Conservation (phyloP, 1,140 invertebrate genomes). For the Ips typographus region DNA sequence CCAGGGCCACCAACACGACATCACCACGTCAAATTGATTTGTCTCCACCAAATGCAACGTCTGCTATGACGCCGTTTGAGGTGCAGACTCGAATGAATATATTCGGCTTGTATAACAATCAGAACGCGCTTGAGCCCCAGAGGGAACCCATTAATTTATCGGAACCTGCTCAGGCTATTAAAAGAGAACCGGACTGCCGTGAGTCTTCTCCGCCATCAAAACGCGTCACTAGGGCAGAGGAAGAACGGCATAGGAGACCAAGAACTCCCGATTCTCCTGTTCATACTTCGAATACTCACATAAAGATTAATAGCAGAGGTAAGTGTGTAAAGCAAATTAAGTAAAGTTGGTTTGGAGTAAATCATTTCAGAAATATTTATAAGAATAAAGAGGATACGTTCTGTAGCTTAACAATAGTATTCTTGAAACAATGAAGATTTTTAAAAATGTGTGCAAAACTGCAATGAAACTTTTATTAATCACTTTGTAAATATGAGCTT, state of each 20-base stretch:
- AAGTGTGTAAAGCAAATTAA: slow-evolving; percentile 42
- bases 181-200: slow-evolving; percentile 63
- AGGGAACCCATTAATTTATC: slow-evolving; percentile 65
- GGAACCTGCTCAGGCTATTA: slow-evolving; percentile 56
- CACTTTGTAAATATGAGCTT: too few relatives aligned
- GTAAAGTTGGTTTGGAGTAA: too few relatives aligned
- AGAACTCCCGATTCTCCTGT: neutral
- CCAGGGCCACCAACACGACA: slow-evolving; percentile 47
- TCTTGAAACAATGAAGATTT: too few relatives aligned
- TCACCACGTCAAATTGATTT: slow-evolving; percentile 58
- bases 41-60: slow-evolving; percentile 58
- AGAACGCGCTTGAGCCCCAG: slow-evolving; percentile 58
- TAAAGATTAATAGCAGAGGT: slow-evolving; percentile 90
- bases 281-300: slow-evolving; percentile 65
- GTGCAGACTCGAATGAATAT: slow-evolving; percentile 73
- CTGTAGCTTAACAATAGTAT: too few relatives aligned
- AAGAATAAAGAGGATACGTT: too few relatives aligned
- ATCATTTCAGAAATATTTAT: too few relatives aligned
- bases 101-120: slow-evolving; percentile 80
- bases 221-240: slow-evolving; percentile 55
- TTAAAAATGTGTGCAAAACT: too few relatives aligned
- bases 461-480: too few relatives aligned
- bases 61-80: slow-evolving; percentile 67
- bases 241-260: neutral
- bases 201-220: slow-evolving; percentile 61